Percentiles rank a stretch among this genome's conserved stretches.
These are phyloP conservation scores for Geotrupes spiniger DNA, from an alignment of 2,888 invertebrate genomes.

Conservation along the genomic window DNA sequence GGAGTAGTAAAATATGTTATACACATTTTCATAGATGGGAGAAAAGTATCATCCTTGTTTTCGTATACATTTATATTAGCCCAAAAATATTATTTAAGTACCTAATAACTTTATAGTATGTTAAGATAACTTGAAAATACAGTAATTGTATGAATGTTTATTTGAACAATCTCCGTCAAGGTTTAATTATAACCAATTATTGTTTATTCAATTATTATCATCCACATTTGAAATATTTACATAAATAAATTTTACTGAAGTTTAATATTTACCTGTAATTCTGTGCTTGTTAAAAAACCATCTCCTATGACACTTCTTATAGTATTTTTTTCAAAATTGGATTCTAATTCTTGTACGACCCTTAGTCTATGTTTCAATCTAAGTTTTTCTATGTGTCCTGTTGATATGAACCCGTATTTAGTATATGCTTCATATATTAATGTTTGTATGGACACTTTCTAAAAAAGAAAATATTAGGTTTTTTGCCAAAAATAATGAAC, in stretches of 20 bases:
- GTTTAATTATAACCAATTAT: no score
- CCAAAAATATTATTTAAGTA: no score
- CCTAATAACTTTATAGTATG: no score
- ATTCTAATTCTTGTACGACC: conserved; percentile 91
- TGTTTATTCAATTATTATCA: background rate
- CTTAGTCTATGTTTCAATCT: conserved; percentile 86
- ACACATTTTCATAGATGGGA: no score
- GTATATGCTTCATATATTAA: conserved; percentile 85
- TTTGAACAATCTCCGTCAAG: no score
- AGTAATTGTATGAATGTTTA: no score
- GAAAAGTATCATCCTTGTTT: no score
- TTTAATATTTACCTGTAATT: conserved; percentile 51
- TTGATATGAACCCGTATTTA: conserved; percentile 76
- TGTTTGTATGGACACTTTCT: conserved; percentile 77
- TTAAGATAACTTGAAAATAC: no score
- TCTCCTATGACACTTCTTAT: conserved; percentile 79
- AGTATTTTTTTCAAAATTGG: conserved; percentile 83
- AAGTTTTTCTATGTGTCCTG: conserved; percentile 84
- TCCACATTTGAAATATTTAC: background rate
- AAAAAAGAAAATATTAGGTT: conserved; percentile 37
- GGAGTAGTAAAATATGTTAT: no score
- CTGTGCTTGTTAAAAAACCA: conserved; percentile 62
- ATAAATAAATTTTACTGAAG: background rate
- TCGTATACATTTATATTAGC: no score
- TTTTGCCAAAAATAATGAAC: conserved; percentile 4